These are phyloP conservation scores for Chrysomallon squamiferum DNA, from an alignment of 1,140 invertebrate genomes.

Conservation along the genomic window DNA sequence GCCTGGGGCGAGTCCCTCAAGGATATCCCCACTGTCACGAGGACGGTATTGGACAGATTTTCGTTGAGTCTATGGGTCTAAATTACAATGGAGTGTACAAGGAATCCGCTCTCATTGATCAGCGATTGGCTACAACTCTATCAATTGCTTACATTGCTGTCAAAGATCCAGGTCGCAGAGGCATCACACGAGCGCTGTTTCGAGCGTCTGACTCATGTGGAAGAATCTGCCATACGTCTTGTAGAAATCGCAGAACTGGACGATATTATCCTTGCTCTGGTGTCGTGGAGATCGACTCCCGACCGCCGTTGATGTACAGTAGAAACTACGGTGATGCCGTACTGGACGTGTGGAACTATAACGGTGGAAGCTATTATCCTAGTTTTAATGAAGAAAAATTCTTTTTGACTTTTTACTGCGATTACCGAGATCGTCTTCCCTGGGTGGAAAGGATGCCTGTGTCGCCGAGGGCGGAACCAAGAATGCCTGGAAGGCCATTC, in stretches of 20 bases:
- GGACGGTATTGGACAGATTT: constrained; percentile 33
- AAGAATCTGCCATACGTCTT: constrained; percentile 46
- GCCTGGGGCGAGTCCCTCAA: constrained; percentile 7
- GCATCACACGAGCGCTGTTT: constrained; percentile 25
- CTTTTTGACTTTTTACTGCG: constrained; percentile 51
- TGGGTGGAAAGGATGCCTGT: constrained; percentile 19
- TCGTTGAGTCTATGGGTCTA: constrained; percentile 43
- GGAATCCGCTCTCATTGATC: constrained; percentile 52
- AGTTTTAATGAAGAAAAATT: constrained; percentile 32
- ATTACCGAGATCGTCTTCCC: constrained; percentile 45
- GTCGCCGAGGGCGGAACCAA: too few relatives aligned
- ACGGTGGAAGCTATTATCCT: constrained; percentile 20
- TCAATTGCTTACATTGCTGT: constrained; percentile 47
- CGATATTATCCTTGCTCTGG: constrained; percentile 38
- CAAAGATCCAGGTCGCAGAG: constrained; percentile 24
- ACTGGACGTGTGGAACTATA: constrained; percentile 41
- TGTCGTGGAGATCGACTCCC: constrained; percentile 22
- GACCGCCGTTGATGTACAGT: constrained; percentile 34
- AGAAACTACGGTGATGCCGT: constrained; percentile 36
- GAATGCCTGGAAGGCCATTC: too few relatives aligned
- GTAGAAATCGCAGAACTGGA: constrained; percentile 29
- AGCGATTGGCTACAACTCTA: constrained; percentile 41
- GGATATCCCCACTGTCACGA: constrained; percentile 12
- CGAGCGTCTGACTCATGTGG: constrained; percentile 52
- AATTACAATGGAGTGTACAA: constrained; percentile 53